A percentile compares a stretch with the other conserved stretches of the same genome.
Evolutionary conservation across 2,113 vertebrate genomes (phyloP).

Genomic region (Scytalopus superciliaris): DNA sequence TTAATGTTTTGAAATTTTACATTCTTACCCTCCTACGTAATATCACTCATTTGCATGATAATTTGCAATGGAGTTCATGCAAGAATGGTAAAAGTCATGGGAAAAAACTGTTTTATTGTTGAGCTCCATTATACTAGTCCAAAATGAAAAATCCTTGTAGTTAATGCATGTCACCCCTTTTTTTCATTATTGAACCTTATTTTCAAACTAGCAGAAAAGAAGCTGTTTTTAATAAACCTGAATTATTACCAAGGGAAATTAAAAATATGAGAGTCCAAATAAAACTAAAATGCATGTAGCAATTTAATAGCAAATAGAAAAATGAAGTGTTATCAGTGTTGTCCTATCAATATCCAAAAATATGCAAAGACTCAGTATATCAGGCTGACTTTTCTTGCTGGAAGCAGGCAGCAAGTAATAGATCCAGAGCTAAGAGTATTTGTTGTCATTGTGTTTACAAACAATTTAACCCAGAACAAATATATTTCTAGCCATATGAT

Average conservation of each 20-base stretch:
- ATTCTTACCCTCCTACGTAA: not conserved
- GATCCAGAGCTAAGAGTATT: not conserved
- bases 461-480: not conserved
- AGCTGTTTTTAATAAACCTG: not conserved
- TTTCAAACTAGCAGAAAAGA: not conserved
- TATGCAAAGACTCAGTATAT: not conserved
- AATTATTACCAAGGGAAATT: not conserved
- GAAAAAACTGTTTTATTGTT: not conserved
- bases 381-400: not conserved
- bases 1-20: not conserved
- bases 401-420: not conserved
- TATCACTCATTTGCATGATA: not conserved
- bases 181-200: not conserved
- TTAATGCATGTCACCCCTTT: not conserved
- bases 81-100: not conserved
- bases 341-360: not conserved
- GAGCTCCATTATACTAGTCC: not conserved
- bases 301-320: not conserved
- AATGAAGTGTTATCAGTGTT: not conserved
- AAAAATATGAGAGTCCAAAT: not conserved
- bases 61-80: not conserved
- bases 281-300: not conserved
- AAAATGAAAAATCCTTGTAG: not conserved
- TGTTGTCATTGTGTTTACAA: not conserved
- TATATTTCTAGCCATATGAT: not conserved